These are phyloP conservation scores for Artemia franciscana DNA, from an alignment of 1,140 invertebrate species.

Conservation along the genomic window DNA sequence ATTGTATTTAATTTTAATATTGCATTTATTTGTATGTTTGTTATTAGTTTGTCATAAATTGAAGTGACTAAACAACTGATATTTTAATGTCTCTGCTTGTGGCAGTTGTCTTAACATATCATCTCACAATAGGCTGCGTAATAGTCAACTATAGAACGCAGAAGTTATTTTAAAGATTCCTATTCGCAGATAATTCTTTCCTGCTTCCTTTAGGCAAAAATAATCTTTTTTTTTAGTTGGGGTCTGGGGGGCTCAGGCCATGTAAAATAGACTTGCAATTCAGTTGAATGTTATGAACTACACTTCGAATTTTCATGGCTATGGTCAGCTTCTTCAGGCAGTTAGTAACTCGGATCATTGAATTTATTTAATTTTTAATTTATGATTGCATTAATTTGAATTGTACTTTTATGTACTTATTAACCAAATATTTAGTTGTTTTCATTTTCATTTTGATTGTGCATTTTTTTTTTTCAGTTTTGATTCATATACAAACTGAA, in stretches of 20 bases:
- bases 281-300: constrained; percentile 93
- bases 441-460: background rate
- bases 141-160: too few species aligned
- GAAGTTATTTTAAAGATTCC: too few species aligned
- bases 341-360: constrained; percentile 26
- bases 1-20: constrained; percentile 1
- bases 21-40: background rate
- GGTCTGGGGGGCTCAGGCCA: too few species aligned
- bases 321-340: constrained; percentile 68
- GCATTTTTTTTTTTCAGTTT: background rate
- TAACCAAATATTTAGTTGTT: background rate
- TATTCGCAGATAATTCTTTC: too few species aligned
- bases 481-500: too few species aligned
- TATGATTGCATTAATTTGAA: background rate
- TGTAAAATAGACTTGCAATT: constrained; percentile 71
- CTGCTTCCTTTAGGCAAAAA: too few species aligned
- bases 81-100: too few species aligned
- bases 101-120: too few species aligned
- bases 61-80: too few species aligned
- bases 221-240: too few species aligned
- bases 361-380: constrained; percentile 1
- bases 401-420: background rate
- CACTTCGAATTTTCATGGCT: constrained; percentile 91
- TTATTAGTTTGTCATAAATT: too few species aligned
- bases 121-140: too few species aligned